phyloP scores from a whole-genome alignment of 2,797 vertebrate species.

The Helarctos malayanus region DNA sequence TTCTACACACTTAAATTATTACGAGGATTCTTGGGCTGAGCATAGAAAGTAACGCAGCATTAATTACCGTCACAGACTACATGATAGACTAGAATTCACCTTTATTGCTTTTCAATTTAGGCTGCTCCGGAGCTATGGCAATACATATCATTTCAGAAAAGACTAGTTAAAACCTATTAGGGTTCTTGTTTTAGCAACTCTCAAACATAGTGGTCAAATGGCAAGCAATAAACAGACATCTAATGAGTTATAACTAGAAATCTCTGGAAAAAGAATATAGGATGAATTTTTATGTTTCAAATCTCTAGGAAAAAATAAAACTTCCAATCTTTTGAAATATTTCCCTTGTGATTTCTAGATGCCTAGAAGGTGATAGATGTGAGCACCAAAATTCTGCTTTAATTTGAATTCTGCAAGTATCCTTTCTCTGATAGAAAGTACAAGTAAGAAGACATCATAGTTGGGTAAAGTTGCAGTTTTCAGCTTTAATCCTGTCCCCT shows the following conservation, averaged over 20 bases:
- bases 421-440: slow-evolving; percentile 26
- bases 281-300: slow-evolving; percentile 55
- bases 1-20: neutral
- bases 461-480: slow-evolving; percentile 30
- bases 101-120: slow-evolving; percentile 72
- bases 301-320: neutral
- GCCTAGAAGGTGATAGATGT: neutral
- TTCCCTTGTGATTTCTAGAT: slow-evolving; percentile 49
- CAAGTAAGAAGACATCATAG: neutral
- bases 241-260: slow-evolving; percentile 26
- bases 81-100: slow-evolving; percentile 60
- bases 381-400: neutral
- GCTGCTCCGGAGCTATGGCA: slow-evolving; percentile 64
- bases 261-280: neutral
- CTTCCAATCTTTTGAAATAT: neutral
- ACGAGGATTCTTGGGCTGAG: neutral
- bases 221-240: neutral
- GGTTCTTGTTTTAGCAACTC: slow-evolving; percentile 55
- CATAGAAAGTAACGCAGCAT: slow-evolving; percentile 10
- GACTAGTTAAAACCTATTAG: slow-evolving; percentile 67
- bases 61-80: slow-evolving; percentile 53
- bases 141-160: slow-evolving; percentile 66
- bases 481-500: neutral
- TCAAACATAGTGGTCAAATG: slow-evolving; percentile 20
- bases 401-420: neutral